Evolutionary conservation across 2,888 invertebrate species (phyloP), one percentile per base, ranked within the genome.

Genomic region (Tachina grossa): DNA sequence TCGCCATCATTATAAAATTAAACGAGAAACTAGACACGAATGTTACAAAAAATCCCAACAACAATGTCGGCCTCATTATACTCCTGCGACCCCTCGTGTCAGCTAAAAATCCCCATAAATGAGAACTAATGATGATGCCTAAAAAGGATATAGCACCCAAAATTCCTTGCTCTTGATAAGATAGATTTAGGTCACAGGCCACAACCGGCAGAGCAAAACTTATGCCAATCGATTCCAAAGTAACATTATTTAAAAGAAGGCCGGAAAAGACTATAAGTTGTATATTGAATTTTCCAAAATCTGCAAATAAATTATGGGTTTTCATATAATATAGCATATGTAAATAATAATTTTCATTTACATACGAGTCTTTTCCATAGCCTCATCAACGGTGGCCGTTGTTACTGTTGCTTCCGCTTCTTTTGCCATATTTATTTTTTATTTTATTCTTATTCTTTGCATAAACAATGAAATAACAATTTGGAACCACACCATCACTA

Each of bases 61-160:
- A 79, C 57, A 94, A 89, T 55, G 94, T 92, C 41, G 93, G 90
- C n/a, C 93, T 89, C 77, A 94, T 91, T 6, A 93, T 92, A 22
- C 90, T 92, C 86, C 92, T 92, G 59, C 94, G 89, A 9, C 94
- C 94, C 78, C 90, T 92, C 6, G 93, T 93, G 87, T 94, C 94
- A 0, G 94, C 94, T 61, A 94, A 88, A 88, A 93, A 93, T 31
- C 94, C 94, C 94, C 94, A 94, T 49, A 94, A 88, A 89, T 94
- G 93, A 1, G 94, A 94, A 75, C 94, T 93, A 4, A 93, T 87
- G 41, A 94, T 93, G 83, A 94, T 93, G 88, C 93, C 93, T 22
- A 92, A 87, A 87, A 93, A 92, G 11, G 92, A 90, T 6, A 91
- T 88, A 16, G 92, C 92, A 31, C 91, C 91, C 39, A 93, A 88